Conservation (phyloP, 1,140 invertebrate genomes). For the Drosophila ficusphila region DNA sequence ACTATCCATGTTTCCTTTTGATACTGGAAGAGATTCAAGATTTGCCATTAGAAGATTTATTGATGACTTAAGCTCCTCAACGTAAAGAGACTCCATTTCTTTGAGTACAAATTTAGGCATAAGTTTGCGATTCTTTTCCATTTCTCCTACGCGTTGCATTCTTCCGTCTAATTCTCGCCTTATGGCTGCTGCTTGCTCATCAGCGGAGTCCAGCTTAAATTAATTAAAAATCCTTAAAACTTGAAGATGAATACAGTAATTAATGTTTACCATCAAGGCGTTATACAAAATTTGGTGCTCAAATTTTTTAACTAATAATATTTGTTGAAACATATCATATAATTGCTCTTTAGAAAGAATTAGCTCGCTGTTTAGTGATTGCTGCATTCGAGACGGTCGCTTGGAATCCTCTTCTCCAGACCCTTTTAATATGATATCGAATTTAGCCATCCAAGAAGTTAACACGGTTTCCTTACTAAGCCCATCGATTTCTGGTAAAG, state of each 20-base stretch:
- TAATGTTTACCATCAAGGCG: conserved; percentile 93
- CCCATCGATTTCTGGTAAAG: conserved; percentile 99
- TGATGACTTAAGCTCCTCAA: conserved; percentile 98
- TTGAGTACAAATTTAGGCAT: conserved; percentile 99
- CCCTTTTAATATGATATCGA: conserved; percentile 99
- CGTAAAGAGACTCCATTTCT: conserved; percentile 99
- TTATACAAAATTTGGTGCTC: conserved; percentile 99
- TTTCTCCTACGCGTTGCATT: conserved; percentile 97
- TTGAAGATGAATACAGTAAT: neutral
- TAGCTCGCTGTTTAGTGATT: conserved; percentile 94
- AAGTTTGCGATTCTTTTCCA: conserved; percentile 99
- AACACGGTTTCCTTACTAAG: conserved; percentile 99
- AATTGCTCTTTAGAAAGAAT: conserved; percentile 98
- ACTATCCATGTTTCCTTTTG: conserved; percentile 98
- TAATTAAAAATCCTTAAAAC: neutral
- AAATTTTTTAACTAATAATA: conserved; percentile 99
- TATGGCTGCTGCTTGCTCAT: conserved; percentile 99
- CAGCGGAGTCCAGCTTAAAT: conserved; percentile 96
- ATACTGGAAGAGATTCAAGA: conserved; percentile 98
- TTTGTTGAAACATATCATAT: conserved; percentile 99
- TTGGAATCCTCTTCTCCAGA: conserved; percentile 93
- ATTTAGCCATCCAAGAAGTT: conserved; percentile 99
- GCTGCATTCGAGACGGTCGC: conserved; percentile 93
- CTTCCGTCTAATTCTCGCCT: conserved; percentile 98
- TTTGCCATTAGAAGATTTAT: conserved; percentile 99